Evolutionary conservation across 2,888 invertebrate species (phyloP).

Genomic region (Lasioglossum leucozonium): DNA sequence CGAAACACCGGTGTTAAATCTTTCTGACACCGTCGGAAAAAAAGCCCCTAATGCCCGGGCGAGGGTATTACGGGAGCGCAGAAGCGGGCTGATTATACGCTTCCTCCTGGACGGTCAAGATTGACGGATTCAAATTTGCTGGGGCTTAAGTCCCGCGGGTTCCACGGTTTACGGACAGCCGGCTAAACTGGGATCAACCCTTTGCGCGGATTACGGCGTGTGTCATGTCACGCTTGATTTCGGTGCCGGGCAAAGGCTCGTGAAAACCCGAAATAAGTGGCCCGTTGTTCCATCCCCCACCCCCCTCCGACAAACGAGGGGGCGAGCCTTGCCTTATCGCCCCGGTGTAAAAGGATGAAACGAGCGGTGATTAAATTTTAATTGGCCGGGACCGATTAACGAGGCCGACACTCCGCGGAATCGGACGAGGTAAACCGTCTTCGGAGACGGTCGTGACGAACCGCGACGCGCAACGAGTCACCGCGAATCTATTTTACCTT

Average conservation of each 20-base stretch:
- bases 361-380: constrained; percentile 28
- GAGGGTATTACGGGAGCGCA: constrained; percentile 51
- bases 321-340: background rate
- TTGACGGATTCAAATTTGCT: constrained; percentile 75
- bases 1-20: constrained; percentile 52
- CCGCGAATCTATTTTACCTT: background rate
- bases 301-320: background rate
- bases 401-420: background rate
- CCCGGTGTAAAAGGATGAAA: constrained; percentile 4
- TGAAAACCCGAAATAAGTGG: constrained; percentile 69
- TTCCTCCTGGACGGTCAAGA: constrained; percentile 63
- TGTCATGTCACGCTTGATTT: constrained; percentile 81
- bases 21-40: constrained; percentile 54
- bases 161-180: constrained; percentile 72
- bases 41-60: constrained; percentile 57
- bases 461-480: no score
- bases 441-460: background rate
- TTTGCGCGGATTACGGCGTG: constrained; percentile 81
- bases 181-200: constrained; percentile 83
- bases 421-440: background rate
- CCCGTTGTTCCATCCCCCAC: constrained; percentile 3
- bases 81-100: constrained; percentile 59
- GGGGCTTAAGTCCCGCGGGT: constrained; percentile 69
- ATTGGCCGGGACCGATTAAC: background rate
- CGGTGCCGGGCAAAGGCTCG: constrained; percentile 53